Conservation (phyloP, 2,888 invertebrate genomes). For the Lasioglossum pauxillum region DNA sequence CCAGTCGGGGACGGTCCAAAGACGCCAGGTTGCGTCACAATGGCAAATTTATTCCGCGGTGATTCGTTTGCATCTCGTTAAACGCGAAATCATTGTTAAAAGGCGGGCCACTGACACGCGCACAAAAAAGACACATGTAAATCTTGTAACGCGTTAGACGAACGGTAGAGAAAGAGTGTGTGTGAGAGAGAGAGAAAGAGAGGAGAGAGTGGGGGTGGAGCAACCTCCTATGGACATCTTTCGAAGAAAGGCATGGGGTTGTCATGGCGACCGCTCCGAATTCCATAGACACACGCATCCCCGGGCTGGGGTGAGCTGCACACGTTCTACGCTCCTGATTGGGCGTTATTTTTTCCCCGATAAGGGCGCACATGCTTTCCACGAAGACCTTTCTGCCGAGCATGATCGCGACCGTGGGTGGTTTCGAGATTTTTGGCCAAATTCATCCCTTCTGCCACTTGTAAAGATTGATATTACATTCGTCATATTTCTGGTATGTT, state of each 20-base stretch:
- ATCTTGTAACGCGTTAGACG: slow-evolving; percentile 58
- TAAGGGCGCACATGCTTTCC: slow-evolving; percentile 78
- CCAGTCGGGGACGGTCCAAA: background rate
- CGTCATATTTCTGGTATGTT: background rate
- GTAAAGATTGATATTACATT: slow-evolving; percentile 10
- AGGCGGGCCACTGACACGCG: slow-evolving; percentile 18
- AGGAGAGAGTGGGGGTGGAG: slow-evolving; percentile 18
- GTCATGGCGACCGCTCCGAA: slow-evolving; percentile 82
- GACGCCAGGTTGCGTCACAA: slow-evolving; percentile 26
- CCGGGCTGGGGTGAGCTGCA: slow-evolving; percentile 74
- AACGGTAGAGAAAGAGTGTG: slow-evolving; percentile 42
- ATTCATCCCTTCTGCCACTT: slow-evolving; percentile 54
- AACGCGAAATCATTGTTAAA: slow-evolving; percentile 41
- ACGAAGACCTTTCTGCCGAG: slow-evolving; percentile 48
- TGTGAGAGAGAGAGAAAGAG: slow-evolving; percentile 28
- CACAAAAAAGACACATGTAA: slow-evolving; percentile 44
- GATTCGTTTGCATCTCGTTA: slow-evolving; percentile 52
- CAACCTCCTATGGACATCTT: slow-evolving; percentile 67
- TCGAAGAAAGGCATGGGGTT: slow-evolving; percentile 76
- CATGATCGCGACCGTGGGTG: slow-evolving; percentile 42
- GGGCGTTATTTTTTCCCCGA: slow-evolving; percentile 81
- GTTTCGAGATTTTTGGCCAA: slow-evolving; percentile 50
- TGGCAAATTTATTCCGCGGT: slow-evolving; percentile 44
- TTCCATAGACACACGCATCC: slow-evolving; percentile 79
- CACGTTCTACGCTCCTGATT: slow-evolving; percentile 80